Evolutionary conservation across 2,113 vertebrate genomes (phyloP), one percentile per base, ranked within the genome.

Genomic region (Saimiri boliviensis): DNA sequence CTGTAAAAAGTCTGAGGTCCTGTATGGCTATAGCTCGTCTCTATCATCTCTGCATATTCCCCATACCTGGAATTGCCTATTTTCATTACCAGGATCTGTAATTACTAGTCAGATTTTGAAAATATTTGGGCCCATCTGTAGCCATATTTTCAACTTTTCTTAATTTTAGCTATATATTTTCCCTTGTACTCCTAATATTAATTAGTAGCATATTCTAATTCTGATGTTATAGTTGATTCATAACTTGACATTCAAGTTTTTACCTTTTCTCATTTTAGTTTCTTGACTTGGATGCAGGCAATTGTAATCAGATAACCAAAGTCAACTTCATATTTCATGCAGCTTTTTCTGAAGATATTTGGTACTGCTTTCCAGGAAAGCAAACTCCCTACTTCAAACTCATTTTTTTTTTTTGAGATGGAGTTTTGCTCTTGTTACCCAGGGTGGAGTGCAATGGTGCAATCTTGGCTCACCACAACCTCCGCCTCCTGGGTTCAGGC

Each of bases 301-400:
- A 47, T 27, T 81, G 74, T 71, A 94, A 86, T 93, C 81, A 88
- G 74, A 54, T 71, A 82, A 94, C 8, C n/a, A 92, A 35, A 89
- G 56, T 14, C 42, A 77, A 63, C 20, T 52, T 70, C 21, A 40
- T 80, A 16, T 86, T 85, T 96, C 60, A 74, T 68, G 47, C 13
- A 87, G 70, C 52, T 88, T 93, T 93, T 91, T 20, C 47, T 91
- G 37, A 96, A 87, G 71, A 87, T 79, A 74, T 7, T 89, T 92
- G 49, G 9, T 86, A 84, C 92, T 94, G 52, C 37, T 87, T 86
- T 95, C 68, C 30, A 66, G 20, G 27, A 70, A 95, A 89, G 58
- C 32, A 60, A 92, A 60, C 6, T 40, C n/a, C n/a, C 42, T 73
- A 56, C 37, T 16, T 87, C 12, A 6, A 81, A 74, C n/a, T n/a